Percentiles rank a stretch among this genome's conserved stretches.
Conservation (phyloP, 2,113 vertebrate species). For the Callionymus lyra region DNA sequence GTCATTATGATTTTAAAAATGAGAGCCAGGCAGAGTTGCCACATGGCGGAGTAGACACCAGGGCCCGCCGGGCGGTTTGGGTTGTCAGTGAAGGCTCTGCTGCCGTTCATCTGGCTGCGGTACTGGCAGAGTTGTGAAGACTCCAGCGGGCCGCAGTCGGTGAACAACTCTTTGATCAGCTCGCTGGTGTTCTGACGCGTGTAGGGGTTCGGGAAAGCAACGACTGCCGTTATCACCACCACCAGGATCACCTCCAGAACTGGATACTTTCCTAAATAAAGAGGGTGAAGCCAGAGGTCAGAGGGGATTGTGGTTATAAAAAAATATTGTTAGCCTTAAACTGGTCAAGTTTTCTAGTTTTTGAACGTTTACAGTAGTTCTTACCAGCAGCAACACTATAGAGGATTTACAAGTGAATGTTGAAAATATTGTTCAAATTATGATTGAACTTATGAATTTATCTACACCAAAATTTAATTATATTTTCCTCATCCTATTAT, state of each 20-base stretch:
- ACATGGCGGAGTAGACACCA: constrained; percentile 96
- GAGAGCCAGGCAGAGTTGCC: constrained; percentile 93
- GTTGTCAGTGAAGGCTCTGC: constrained; percentile 79
- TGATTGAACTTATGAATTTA: no score
- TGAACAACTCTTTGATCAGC: constrained; percentile 96
- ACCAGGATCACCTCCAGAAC: constrained; percentile 95
- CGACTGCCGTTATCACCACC: constrained; percentile 87
- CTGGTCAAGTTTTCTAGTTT: no score
- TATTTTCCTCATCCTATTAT: no score
- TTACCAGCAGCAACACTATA: no score
- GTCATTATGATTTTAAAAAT: constrained; percentile 99
- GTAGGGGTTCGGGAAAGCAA: constrained; percentile 94
- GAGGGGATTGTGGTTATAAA: no score
- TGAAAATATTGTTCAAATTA: no score
- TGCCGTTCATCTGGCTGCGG: constrained; percentile 90
- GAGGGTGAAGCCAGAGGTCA: constrained; percentile 20
- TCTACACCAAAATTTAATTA: no score
- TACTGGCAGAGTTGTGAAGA: constrained; percentile 96
- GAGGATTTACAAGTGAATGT: no score
- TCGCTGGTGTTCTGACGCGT: constrained; percentile 96
- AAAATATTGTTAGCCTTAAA: no score
- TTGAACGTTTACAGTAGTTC: no score
- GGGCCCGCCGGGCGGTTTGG: constrained; percentile 82
- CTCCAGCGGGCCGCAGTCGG: constrained; percentile 90
- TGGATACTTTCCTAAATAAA: constrained; percentile 81